Conservation (phyloP, 2,113 vertebrate species). For the Cyanistes caeruleus region DNA sequence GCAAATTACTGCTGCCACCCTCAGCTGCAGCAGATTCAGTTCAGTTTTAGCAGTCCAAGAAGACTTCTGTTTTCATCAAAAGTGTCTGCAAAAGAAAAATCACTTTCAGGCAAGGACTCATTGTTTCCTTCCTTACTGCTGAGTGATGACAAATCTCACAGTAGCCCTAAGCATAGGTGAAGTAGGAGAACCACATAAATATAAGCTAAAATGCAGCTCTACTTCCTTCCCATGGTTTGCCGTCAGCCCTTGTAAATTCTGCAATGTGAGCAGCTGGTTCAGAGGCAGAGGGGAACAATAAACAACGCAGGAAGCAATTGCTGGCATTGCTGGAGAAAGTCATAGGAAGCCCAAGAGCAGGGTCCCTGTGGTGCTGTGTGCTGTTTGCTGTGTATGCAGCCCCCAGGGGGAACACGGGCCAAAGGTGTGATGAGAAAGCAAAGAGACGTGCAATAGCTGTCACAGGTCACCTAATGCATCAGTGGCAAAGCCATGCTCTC, state of each 20-base stretch:
- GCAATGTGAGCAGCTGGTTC: not conserved
- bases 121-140: constrained; percentile 39
- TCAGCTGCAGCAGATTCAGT: not conserved
- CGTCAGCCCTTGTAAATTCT: not conserved
- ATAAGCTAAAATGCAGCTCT: not conserved
- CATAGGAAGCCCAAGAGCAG: not conserved
- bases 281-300: not conserved
- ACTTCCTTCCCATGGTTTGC: constrained; percentile 6
- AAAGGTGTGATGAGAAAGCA: not conserved
- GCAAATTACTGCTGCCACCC: not conserved
- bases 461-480: not conserved
- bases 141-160: not conserved
- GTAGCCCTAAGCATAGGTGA: not conserved
- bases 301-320: not conserved
- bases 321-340: not conserved
- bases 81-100: constrained; percentile 32
- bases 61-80: not conserved
- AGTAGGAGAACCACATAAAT: constrained; percentile 12
- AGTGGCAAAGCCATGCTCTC: not conserved
- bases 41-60: fast-evolving
- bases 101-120: not conserved
- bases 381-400: not conserved
- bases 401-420: not conserved
- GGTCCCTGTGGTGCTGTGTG: not conserved
- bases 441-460: not conserved